Conservation (phyloP, 2,113 vertebrate genomes). For the Pseudorectes ferrugineus region DNA sequence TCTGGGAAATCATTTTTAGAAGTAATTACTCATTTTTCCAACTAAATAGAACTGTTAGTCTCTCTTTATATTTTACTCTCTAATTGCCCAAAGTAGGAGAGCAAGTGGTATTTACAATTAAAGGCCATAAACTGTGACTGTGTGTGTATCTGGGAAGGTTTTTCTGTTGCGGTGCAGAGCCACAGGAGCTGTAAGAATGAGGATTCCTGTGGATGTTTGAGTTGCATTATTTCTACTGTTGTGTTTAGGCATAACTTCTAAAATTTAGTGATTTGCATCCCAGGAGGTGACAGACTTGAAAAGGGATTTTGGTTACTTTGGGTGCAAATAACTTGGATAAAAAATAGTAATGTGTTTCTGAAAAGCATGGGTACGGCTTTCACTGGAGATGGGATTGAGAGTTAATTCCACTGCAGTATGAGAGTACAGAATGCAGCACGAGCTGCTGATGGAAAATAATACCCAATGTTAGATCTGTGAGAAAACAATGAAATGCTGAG, state of each 20-base stretch:
- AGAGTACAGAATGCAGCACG: not conserved
- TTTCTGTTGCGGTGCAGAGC: not conserved
- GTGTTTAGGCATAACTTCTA: not conserved
- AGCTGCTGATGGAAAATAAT: not conserved
- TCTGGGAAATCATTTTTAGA: not conserved
- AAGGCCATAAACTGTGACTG: not conserved
- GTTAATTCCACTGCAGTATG: not conserved
- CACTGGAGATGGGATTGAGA: not conserved
- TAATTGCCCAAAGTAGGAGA: not conserved
- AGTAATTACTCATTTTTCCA: not conserved
- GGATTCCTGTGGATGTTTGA: not conserved
- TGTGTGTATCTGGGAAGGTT: not conserved
- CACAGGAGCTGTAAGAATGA: not conserved
- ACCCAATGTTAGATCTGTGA: not conserved
- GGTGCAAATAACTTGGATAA: not conserved
- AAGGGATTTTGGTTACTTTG: not conserved
- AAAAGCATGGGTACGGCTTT: rapidly evolving
- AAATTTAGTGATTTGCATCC: not conserved
- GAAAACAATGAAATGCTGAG: not conserved
- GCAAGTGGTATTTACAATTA: not conserved
- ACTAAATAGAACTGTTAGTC: not conserved
- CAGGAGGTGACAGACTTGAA: not conserved
- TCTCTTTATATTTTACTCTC: not conserved
- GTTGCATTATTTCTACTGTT: not conserved
- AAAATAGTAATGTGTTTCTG: not conserved